Percentiles rank a stretch among this genome's conserved stretches.
Conservation (phyloP, 30 jellyfish, hydroid and myxozoan species). For the Aurelia aurita complex sp. Pacific region DNA sequence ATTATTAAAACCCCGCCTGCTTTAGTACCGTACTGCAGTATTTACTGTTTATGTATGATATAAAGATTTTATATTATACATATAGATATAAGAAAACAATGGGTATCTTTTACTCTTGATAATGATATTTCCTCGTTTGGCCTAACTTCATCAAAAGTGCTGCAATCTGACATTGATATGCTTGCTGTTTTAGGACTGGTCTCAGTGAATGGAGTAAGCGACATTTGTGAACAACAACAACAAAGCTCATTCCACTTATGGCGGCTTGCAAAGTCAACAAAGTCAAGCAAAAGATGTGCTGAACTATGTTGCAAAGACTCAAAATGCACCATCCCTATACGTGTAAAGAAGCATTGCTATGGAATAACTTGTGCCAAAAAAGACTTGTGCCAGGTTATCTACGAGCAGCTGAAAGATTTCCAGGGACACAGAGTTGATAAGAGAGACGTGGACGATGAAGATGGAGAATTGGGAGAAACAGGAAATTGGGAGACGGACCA, state of each 20-base stretch:
- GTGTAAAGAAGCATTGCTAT: constrained; percentile 62
- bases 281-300: constrained; percentile 57
- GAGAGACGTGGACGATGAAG: constrained; percentile 71
- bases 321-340: constrained; percentile 70
- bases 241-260: constrained; percentile 79
- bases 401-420: constrained; percentile 72
- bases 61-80: too few species aligned
- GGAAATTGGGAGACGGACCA: constrained; percentile 49
- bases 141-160: too few species aligned
- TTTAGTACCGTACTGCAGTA: too few species aligned
- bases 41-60: too few species aligned
- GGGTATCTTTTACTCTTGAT: too few species aligned
- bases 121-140: too few species aligned
- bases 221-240: constrained; percentile 86
- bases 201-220: constrained; percentile 37
- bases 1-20: too few species aligned
- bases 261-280: constrained; percentile 43
- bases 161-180: too few species aligned
- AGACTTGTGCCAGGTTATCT: constrained; percentile 75
- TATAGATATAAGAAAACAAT: too few species aligned
- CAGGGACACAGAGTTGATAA: constrained; percentile 91
- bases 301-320: constrained; percentile 77
- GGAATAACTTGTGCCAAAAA: constrained; percentile 69
- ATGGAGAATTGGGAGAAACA: constrained; percentile 16
- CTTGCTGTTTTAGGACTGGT: neutral